Conservation (phyloP, 2,113 vertebrate species). For the Bubo blakistoni region DNA sequence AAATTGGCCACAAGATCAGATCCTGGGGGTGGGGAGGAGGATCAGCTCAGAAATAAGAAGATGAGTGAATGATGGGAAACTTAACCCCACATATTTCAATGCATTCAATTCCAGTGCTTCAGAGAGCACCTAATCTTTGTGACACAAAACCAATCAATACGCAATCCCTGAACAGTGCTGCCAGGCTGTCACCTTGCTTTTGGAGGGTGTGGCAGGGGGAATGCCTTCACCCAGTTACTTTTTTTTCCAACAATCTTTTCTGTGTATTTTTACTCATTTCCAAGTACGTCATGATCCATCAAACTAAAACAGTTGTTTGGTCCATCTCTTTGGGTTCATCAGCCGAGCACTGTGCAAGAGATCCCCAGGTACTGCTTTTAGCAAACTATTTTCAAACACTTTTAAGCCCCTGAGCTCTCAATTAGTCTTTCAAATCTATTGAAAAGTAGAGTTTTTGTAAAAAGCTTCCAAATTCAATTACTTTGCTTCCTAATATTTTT, state of each 20-base stretch:
- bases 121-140: neutral
- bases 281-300: neutral
- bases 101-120: neutral
- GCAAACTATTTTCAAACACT: neutral
- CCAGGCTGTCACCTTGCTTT: neutral
- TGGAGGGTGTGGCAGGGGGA: neutral
- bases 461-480: neutral
- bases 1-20: accelerated
- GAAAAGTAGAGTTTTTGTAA: neutral
- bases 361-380: neutral
- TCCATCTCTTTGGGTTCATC: neutral
- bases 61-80: neutral
- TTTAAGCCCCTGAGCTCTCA: neutral
- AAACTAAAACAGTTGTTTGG: neutral
- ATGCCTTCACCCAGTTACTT: neutral
- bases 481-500: neutral
- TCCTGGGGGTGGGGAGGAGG: neutral
- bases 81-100: too few species aligned
- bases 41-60: neutral
- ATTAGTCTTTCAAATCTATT: neutral
- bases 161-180: neutral
- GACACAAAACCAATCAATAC: neutral
- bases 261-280: neutral
- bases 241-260: neutral
- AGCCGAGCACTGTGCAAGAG: neutral